Evolutionary conservation across 2,888 invertebrate species (phyloP).

Genomic region (Miltochrista miniata): DNA sequence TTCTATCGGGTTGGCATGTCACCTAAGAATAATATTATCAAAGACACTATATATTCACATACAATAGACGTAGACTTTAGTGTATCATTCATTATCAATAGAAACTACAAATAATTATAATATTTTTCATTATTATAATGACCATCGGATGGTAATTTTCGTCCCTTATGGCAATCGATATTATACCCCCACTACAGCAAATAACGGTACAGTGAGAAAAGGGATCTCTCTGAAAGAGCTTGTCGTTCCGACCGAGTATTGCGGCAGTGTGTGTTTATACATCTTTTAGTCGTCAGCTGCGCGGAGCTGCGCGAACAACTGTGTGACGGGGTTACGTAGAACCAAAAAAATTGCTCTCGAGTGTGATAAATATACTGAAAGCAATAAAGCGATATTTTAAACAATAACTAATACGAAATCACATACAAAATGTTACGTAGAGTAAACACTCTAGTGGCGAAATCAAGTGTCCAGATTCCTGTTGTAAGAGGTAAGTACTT

Average conservation of each 20-base stretch:
- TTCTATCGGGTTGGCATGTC: too few species aligned
- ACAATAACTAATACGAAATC: background rate
- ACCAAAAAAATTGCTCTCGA: background rate
- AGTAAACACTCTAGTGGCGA: slow-evolving; percentile 7
- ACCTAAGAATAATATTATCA: too few species aligned
- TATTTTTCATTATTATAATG: too few species aligned
- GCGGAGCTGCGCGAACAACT: slow-evolving; percentile 9
- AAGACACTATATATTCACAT: too few species aligned
- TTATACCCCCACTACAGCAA: background rate
- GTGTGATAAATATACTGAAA: background rate
- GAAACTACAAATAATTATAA: too few species aligned
- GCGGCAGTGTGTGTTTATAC: background rate
- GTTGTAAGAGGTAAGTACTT: slow-evolving; percentile 23
- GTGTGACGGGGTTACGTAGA: background rate
- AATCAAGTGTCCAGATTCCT: slow-evolving; percentile 10
- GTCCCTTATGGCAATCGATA: background rate
- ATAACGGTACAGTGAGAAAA: background rate
- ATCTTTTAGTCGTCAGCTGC: background rate
- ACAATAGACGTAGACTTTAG: too few species aligned
- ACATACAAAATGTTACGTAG: slow-evolving; percentile 21
- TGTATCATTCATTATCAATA: too few species aligned
- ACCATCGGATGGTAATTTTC: too few species aligned
- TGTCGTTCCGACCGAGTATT: slow-evolving; percentile 2
- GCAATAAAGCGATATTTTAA: background rate
- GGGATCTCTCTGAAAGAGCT: slow-evolving; percentile 1